Percentiles rank a stretch among this genome's conserved stretches.
Evolutionary conservation across 2,888 invertebrate genomes (phyloP).

Genomic region (Lithophane socia): DNA sequence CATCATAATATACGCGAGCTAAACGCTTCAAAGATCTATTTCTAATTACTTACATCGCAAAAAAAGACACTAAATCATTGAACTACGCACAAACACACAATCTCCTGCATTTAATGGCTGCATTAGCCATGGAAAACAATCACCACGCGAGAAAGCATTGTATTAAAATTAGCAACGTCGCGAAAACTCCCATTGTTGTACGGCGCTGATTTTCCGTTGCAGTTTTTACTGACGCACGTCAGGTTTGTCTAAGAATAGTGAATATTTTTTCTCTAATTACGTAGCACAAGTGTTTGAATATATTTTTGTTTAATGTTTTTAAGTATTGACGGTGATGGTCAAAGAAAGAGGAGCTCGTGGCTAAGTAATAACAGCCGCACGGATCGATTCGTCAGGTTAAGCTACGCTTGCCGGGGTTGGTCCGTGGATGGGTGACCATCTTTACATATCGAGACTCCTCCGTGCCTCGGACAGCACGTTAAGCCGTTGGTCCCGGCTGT

Average conservation of each 20-base stretch:
- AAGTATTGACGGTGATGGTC: too few relatives aligned
- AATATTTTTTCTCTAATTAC: neutral
- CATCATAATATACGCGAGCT: neutral
- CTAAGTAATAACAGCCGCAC: too few relatives aligned
- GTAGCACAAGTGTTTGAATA: neutral
- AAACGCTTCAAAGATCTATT: conserved; percentile 5
- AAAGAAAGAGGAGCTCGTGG: too few relatives aligned
- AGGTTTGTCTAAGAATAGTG: conserved; percentile 2
- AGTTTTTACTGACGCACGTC: conserved; percentile 6
- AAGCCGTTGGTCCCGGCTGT: too few relatives aligned
- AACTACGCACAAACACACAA: conserved; percentile 25
- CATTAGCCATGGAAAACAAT: conserved; percentile 45
- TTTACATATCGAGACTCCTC: too few relatives aligned
- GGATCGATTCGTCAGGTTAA: too few relatives aligned
- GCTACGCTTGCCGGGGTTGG: too few relatives aligned
- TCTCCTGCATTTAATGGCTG: conserved; percentile 31
- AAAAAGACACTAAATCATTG: conserved; percentile 18
- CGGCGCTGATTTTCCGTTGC: conserved; percentile 12
- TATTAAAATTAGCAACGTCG: conserved; percentile 49
- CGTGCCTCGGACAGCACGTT: too few relatives aligned
- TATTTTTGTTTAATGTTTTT: neutral
- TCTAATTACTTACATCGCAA: conserved; percentile 7
- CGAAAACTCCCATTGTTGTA: conserved; percentile 52
- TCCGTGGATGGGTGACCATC: too few relatives aligned
- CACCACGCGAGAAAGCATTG: conserved; percentile 53